Evolutionary conservation across 2,797 vertebrate genomes (phyloP), one percentile per base, ranked within the genome.

Genomic region (Scarus forsteni): DNA sequence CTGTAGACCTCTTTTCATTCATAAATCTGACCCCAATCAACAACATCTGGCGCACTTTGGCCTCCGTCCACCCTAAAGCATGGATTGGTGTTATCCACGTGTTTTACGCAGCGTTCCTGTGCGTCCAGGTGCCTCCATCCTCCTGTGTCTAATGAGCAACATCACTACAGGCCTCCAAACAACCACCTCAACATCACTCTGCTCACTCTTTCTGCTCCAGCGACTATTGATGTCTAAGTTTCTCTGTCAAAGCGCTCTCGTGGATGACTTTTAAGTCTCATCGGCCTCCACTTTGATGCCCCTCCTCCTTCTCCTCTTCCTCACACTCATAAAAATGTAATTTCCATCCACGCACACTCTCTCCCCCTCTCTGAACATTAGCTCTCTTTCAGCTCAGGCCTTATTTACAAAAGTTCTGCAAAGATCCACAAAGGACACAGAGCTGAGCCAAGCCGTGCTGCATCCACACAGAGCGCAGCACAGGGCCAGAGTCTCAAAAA

Each of bases 311-410:
- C 27, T 27, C 27, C 27, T 27, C 27, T 27, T 14, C 35, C 51
- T 38, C 34, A 54, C 52, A 54, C 62, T 8, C 62, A 8, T 81
- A 85, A 80, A 93, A 88, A 94, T 91, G 89, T 92, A 80, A 93
- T 94, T 92, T 94, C 88, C 49, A 90, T 92, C 90, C 81, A 88
- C 91, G 92, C 92, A 58, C 51, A n/a, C 55, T n/a, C 38, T 62
- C 42, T 90, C 90, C 92, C 90, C 90, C 42, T 88, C 94, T 95
- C 93, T 95, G 94, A 95, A 95, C 94, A 96, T 96, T 94, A 96
- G 95, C 94, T 96, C 95, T 89, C 93, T 96, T 96, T 96, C 94
- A 95, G 92, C 90, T 92, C 91, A 85, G 89, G 61, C 92, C 90
- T 95, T 91, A 94, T 93, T 94, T 94, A 93, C 89, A 91, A 77